Evolutionary conservation across 2,888 invertebrate genomes (phyloP).

Genomic region (Orthosia cruda): DNA sequence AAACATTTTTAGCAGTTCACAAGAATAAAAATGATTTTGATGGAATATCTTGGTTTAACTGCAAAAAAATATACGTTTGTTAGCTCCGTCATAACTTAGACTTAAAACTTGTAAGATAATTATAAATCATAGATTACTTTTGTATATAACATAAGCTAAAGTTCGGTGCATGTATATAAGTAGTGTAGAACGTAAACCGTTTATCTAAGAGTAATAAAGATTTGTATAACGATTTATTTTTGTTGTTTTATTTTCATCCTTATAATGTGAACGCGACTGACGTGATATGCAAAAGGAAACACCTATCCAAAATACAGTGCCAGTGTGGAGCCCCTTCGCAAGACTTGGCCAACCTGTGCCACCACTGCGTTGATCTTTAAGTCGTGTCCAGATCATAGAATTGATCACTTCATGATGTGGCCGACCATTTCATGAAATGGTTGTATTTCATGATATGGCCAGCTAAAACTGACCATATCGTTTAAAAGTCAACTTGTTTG

Average conservation of each 20-base stretch:
- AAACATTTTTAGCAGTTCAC: constrained; percentile 14
- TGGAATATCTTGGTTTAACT: background rate
- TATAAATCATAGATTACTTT: constrained; percentile 47
- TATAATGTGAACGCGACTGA: background rate
- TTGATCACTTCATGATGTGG: no score
- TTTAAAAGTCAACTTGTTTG: no score
- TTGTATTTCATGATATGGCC: no score
- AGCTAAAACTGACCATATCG: no score
- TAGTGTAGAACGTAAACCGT: constrained; percentile 74
- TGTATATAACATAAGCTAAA: constrained; percentile 69
- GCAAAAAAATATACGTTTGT: constrained; percentile 16
- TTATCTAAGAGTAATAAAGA: constrained; percentile 80
- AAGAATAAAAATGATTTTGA: background rate
- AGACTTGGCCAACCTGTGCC: no score
- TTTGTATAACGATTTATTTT: constrained; percentile 74
- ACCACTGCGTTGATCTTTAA: no score
- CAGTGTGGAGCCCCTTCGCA: no score
- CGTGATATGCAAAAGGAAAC: no score
- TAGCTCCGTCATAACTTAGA: constrained; percentile 22
- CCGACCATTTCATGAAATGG: no score
- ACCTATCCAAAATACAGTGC: no score
- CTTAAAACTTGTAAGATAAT: constrained; percentile 49
- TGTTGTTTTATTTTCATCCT: constrained; percentile 31
- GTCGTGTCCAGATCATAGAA: no score
- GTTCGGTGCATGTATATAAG: constrained; percentile 81